These are phyloP conservation scores for Alca torda DNA, from an alignment of 2,797 vertebrate species.

Conservation along the genomic window DNA sequence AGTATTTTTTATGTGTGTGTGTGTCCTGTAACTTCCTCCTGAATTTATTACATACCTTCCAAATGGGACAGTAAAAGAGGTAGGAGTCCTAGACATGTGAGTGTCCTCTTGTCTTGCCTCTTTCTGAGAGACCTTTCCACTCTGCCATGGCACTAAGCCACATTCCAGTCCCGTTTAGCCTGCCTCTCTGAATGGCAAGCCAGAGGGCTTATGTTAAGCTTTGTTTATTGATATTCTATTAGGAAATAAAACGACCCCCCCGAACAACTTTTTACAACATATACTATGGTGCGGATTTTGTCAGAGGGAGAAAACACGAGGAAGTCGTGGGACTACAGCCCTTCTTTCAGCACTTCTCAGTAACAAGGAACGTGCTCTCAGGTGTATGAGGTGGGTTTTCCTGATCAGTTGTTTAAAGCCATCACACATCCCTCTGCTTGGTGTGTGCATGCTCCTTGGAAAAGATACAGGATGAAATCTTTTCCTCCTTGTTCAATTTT, in stretches of 20 bases:
- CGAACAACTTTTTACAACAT: background rate
- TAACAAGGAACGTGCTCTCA: background rate
- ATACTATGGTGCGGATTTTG: fast-evolving
- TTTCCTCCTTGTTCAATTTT: background rate
- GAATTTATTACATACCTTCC: background rate
- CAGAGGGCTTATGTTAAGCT: background rate
- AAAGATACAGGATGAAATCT: background rate
- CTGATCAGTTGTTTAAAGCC: background rate
- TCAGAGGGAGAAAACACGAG: background rate
- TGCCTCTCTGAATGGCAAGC: background rate
- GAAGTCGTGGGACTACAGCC: background rate
- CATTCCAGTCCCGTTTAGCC: background rate
- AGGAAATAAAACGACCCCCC: background rate
- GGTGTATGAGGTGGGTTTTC: background rate
- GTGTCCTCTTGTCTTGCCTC: background rate
- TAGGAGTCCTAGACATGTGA: background rate
- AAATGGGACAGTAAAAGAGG: background rate
- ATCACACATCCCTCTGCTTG: background rate
- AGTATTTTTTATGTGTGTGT: background rate
- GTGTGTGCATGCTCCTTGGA: background rate
- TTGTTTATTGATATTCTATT: background rate
- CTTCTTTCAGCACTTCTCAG: background rate
- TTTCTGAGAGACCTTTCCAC: background rate
- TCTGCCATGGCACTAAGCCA: background rate
- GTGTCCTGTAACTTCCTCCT: background rate